These are phyloP conservation scores for Stomatorhinus walkeri DNA, from an alignment of 2,797 vertebrate species.

Conservation along the genomic window DNA sequence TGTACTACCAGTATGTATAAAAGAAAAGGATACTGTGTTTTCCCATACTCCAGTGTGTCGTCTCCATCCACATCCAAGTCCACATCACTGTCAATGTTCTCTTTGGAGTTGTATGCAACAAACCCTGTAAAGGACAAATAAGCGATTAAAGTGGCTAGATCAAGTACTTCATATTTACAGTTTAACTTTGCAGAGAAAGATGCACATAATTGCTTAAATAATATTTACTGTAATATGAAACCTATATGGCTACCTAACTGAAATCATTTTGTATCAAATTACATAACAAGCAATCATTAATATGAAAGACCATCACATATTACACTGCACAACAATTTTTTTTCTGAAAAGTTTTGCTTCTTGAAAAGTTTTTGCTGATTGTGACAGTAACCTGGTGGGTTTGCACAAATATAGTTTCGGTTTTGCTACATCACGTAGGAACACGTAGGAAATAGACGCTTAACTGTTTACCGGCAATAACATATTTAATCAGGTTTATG, in stretches of 20 bases:
- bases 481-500: no score
- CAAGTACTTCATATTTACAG: not conserved
- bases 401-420: not conserved
- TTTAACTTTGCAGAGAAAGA: not conserved
- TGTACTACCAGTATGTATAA: not conserved
- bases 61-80: conserved; percentile 98
- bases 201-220: not conserved
- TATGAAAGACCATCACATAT: not conserved
- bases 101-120: conserved; percentile 52
- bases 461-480: no score
- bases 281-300: not conserved
- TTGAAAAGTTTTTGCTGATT: not conserved
- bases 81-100: conserved; percentile 88
- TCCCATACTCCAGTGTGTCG: conserved; percentile 88
- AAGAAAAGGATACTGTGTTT: conserved; percentile 87
- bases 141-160: not conserved
- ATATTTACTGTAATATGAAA: not conserved
- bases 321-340: not conserved
- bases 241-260: not conserved
- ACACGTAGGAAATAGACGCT: no score
- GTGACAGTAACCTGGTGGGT: not conserved
- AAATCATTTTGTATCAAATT: not conserved
- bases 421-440: no score
- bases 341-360: not conserved
- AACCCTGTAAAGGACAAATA: not conserved